Percentiles rank a stretch among this genome's conserved stretches.
These are phyloP conservation scores for Cranoglanis bouderius DNA, from an alignment of 2,113 vertebrate genomes.

Conservation along the genomic window DNA sequence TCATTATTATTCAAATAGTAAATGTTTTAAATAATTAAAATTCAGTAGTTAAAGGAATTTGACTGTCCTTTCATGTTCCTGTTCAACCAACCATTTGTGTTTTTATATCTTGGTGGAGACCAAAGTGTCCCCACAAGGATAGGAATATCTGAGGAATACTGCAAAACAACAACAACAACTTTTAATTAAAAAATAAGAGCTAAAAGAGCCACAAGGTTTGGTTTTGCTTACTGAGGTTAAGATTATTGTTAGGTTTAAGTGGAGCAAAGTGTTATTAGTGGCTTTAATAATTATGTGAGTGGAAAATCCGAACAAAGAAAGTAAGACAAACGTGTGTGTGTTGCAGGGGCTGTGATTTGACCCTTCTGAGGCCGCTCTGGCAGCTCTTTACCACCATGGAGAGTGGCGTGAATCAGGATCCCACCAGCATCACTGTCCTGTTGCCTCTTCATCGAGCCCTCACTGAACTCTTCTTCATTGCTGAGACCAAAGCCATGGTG, in stretches of 20 bases:
- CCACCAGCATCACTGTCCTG: slow-evolving; percentile 82
- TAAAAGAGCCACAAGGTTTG: neutral
- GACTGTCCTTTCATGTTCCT: neutral
- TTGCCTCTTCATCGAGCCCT: slow-evolving; percentile 93
- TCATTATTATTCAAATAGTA: neutral
- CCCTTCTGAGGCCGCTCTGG: slow-evolving; percentile 90
- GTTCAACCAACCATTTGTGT: neutral
- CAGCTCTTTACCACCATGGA: slow-evolving; percentile 92
- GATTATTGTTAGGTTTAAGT: neutral
- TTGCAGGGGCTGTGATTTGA: slow-evolving; percentile 87
- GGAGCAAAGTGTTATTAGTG: neutral
- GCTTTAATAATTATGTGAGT: neutral
- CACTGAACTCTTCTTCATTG: slow-evolving; percentile 92
- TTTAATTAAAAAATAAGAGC: neutral
- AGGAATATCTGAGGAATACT: neutral
- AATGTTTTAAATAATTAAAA: slow-evolving; percentile 6
- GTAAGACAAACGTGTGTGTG: neutral
- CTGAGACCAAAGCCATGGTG: slow-evolving; percentile 88
- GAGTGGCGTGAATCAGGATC: slow-evolving; percentile 78
- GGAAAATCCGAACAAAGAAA: neutral
- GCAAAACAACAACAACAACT: no score
- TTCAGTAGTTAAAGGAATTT: neutral
- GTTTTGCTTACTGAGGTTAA: neutral
- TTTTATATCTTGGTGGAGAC: neutral
- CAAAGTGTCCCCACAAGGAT: neutral